Conservation (phyloP, 2,113 vertebrate species). For the Lophura nycthemera region DNA sequence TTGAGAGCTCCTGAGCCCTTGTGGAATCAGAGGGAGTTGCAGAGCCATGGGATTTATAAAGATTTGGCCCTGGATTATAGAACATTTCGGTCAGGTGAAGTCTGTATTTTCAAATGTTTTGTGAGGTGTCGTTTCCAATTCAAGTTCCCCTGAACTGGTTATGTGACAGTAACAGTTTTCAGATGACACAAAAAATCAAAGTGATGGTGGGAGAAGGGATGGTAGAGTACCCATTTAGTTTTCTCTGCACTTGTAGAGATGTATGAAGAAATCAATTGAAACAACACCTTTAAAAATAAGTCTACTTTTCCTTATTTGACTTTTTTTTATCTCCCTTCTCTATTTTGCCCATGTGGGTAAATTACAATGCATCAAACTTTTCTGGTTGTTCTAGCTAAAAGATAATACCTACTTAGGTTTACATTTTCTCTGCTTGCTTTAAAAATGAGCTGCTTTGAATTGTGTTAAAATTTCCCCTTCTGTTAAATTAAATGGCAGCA, state of each 20-base stretch:
- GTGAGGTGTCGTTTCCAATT: background rate
- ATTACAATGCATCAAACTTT: background rate
- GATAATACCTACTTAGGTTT: background rate
- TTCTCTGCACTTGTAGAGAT: background rate
- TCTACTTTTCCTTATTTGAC: rapidly evolving
- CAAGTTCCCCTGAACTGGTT: background rate
- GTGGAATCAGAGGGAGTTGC: background rate
- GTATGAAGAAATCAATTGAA: background rate
- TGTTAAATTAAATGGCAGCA: background rate
- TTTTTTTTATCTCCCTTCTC: background rate
- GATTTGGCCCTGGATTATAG: background rate
- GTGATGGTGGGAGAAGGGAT: background rate
- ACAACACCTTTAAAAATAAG: background rate
- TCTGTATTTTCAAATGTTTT: background rate
- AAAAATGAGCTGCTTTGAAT: background rate
- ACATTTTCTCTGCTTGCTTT: background rate
- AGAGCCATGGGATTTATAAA: background rate
- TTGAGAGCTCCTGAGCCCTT: background rate
- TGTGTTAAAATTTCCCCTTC: background rate
- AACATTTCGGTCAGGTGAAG: background rate
- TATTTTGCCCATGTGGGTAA: background rate
- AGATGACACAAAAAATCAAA: background rate
- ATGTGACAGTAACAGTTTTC: background rate
- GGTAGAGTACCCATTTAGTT: background rate
- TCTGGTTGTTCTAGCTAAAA: background rate